Evolutionary conservation across 2,797 vertebrate species (phyloP), one percentile per base, ranked within the genome.

Genomic region (Acanthurus lineatus): DNA sequence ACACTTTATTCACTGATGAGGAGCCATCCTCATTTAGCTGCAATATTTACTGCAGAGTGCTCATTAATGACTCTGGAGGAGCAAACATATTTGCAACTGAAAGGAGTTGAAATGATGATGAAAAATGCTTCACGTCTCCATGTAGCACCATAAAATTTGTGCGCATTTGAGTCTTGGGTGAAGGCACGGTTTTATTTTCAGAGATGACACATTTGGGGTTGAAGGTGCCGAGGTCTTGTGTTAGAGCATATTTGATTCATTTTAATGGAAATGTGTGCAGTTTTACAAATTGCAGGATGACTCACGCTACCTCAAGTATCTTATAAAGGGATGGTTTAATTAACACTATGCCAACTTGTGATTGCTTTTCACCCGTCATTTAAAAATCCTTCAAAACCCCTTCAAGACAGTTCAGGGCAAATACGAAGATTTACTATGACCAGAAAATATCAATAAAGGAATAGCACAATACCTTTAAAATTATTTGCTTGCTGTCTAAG

Each of bases 1-100:
- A 85, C 77, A 69, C 76, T 76, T 84, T 74, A 83, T 65, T 86
- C 76, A 88, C 76, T 72, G 83, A 83, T 81, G 75, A 77, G 77
- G 64, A 89, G 66, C 76, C 75, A 17, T 82, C 56, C 77, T 87
- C 74, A 84, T 88, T 87, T 87, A 82, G 67, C 81, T 53, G 77
- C 69, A 83, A 64, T 81, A 89, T 86, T 85, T 91, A 85, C 83
- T 69, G 78, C 69, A 53, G 73, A 79, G 79, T 69, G 66, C 78
- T 81, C 73, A 79, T 86, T 89, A 89, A 91, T 83, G 70, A 78
- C 77, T 73, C 70, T 47, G 52, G 62, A 78, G 71, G 63, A 83
- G 77, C 58, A 83, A 85, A 86, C 83, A 77, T 57, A 71, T 86
- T 86, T 82, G 32, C 57, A 78, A 51, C 71, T 68, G 32, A 82